Conservation (phyloP, 2,888 invertebrate genomes). For the Pyralis farinalis region DNA sequence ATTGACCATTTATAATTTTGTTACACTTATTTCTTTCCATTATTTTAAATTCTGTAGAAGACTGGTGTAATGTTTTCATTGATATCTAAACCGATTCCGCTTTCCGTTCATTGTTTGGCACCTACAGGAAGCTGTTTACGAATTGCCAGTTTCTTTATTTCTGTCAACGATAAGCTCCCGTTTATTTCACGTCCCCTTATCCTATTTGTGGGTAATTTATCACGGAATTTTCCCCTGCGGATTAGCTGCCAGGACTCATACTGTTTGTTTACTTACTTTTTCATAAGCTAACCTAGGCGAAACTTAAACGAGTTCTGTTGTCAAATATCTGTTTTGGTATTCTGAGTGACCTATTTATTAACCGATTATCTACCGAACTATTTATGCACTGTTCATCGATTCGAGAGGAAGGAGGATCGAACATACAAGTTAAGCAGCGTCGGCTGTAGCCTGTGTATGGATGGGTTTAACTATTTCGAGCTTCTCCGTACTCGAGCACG, state of each 20-base stretch:
- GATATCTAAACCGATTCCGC: conserved; percentile 1
- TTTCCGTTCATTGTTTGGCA: background rate
- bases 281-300: conserved; percentile 24
- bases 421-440: too few relatives aligned
- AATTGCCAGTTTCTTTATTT: conserved; percentile 42
- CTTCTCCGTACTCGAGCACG: too few relatives aligned
- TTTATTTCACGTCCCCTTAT: conserved; percentile 36
- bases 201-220: conserved; percentile 50
- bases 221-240: conserved; percentile 32
- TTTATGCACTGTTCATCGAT: too few relatives aligned
- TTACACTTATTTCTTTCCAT: too few relatives aligned
- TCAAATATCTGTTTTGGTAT: background rate
- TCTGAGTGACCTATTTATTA: too few relatives aligned
- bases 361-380: too few relatives aligned
- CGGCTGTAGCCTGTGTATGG: too few relatives aligned
- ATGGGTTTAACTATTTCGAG: too few relatives aligned
- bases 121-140: conserved; percentile 27
- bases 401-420: too few relatives aligned
- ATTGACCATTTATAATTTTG: too few relatives aligned
- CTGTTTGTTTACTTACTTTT: conserved; percentile 26
- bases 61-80: background rate
- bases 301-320: background rate
- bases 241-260: conserved; percentile 23
- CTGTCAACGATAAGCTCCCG: conserved; percentile 35
- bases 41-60: too few relatives aligned